Evolutionary conservation across 1,140 invertebrate genomes (phyloP).

Genomic region (Chionoecetes opilio): DNA sequence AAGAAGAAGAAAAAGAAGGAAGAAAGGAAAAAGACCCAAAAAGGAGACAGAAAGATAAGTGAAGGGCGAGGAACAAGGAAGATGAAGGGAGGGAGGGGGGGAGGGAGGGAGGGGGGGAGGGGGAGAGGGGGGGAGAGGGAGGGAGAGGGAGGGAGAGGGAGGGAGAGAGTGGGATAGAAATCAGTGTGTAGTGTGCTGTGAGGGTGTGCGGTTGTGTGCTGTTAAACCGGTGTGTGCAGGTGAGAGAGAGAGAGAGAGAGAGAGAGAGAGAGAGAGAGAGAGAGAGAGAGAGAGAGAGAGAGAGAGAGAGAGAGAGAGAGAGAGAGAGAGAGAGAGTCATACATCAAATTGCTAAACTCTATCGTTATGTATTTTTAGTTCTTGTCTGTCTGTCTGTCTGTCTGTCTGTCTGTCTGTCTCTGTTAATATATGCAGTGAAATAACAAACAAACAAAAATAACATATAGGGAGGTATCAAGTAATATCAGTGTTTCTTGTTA

Average conservation of each 20-base stretch:
- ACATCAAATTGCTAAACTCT: no score
- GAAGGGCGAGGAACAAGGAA: background rate
- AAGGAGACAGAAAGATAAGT: background rate
- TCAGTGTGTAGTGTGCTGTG: background rate
- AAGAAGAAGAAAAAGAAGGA: background rate
- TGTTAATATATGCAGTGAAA: background rate
- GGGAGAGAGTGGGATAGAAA: background rate
- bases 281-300: conserved; percentile 33
- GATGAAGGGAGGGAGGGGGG: background rate
- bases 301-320: conserved; percentile 56
- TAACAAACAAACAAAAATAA: no score
- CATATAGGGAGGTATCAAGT: no score
- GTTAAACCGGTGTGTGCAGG: background rate
- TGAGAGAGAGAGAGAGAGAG: background rate
- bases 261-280: conserved; percentile 52
- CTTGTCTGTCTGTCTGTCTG: conserved; percentile 24
- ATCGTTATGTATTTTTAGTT: no score
- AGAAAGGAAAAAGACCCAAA: background rate
- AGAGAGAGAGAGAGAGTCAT: conserved; percentile 55
- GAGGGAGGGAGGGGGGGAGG: background rate
- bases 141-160: background rate
- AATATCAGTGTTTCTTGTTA: no score
- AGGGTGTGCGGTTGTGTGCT: background rate
- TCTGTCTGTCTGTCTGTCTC: background rate
- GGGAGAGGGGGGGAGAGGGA: background rate